Base-by-base conservation (phyloP, 2,888 invertebrate genomes). In the Himalopsyche anomala region DNA sequence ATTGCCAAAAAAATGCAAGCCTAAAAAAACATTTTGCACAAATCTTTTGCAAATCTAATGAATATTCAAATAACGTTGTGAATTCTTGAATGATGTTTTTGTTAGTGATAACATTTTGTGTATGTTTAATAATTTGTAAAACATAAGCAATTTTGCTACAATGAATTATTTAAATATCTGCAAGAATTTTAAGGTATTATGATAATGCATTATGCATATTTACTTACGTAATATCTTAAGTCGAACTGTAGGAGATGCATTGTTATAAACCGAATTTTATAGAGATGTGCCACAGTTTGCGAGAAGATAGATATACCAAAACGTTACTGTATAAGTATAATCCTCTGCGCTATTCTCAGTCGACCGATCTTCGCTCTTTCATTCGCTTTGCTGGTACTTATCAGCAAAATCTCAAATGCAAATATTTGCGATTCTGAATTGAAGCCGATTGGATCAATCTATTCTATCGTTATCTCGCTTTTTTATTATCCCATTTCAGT, bases 391-490 rank as follows among this genome's bases (percentile, higher is more conserved):
- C 40, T 8, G 11, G 80, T 40, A 80, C 40, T 36, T 80, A 80
- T 80, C 80, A 80, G 80, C 80, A 36, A 51, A 54, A 81, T 85
- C 82, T 82, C 79, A 17, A 82, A 85, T 85, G 79, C 82, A 85
- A 85, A 85, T 85, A 85, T 85, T 85, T 85, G 85, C 82, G 69
- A 38, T 45, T 40, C 79, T 82, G 74, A 54, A 82, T 82, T 82
- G 69, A 79, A 81, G 82, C 82, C 85, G 85, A 85, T 85, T 82
- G 85, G 82, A 82, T 85, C 85, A 82, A 82, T 82, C 82, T 62
- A 62, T 62, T 62, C 62, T 69, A 81, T 74, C 85, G 51, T 79
- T 82, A 69, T 51, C 79, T 62, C 82, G 74, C 11, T 42, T 62
- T 84, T 62, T 62, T 62, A 62, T 62, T 62, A 62, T 62, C 19